Conservation (phyloP, 2,888 invertebrate species). For the Tachina fera region DNA sequence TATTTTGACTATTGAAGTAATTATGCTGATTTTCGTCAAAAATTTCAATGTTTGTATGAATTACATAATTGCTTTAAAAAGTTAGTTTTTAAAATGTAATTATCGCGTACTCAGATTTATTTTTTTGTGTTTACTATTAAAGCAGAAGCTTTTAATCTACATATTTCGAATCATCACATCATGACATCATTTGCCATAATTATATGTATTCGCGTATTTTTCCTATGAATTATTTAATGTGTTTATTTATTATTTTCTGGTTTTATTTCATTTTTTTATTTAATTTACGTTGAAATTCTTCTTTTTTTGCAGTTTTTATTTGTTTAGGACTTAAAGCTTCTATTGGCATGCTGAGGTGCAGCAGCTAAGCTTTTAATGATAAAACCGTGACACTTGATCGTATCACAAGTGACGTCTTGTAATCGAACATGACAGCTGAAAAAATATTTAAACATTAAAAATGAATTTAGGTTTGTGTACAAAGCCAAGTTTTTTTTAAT, state of each 20-base stretch:
- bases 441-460: constrained; percentile 11
- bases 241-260: neutral
- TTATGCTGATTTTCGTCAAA: neutral
- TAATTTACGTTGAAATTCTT: constrained; percentile 1
- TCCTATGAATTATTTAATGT: neutral
- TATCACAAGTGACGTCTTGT: constrained; percentile 33
- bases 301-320: neutral
- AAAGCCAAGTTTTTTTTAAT: neutral
- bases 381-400: constrained; percentile 27
- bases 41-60: neutral
- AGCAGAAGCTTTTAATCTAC: neutral
- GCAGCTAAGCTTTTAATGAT: constrained; percentile 44
- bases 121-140: neutral
- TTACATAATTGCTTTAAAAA: neutral
- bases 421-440: constrained; percentile 31
- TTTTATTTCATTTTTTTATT: constrained; percentile 1
- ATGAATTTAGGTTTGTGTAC: neutral
- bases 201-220: neutral
- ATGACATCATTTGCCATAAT: constrained; percentile 21
- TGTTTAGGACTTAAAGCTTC: constrained; percentile 5
- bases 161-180: neutral
- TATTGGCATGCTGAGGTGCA: constrained; percentile 33
- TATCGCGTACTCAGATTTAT: neutral
- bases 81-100: neutral
- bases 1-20: neutral